These are phyloP conservation scores for Heliconius congener DNA, from an alignment of 1,140 invertebrate genomes.

Conservation along the genomic window DNA sequence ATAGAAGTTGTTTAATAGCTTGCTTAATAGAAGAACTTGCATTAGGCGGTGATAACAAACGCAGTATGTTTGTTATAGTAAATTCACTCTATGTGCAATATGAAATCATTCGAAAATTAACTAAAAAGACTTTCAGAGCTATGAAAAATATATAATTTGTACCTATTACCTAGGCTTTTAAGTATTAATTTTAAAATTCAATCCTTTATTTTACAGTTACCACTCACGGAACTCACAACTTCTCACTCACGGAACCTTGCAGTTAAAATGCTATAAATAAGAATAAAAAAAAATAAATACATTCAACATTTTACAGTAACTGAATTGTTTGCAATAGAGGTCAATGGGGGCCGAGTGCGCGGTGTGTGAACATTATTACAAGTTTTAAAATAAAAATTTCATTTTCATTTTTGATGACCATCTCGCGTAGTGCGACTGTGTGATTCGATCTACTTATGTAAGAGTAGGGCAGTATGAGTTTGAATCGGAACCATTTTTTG, in stretches of 20 bases:
- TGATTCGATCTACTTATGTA: too few relatives aligned
- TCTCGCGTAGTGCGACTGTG: background rate
- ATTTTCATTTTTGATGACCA: constrained; percentile 8
- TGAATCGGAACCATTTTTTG: too few relatives aligned
- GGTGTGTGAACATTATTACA: constrained; percentile 30
- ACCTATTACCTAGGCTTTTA: background rate
- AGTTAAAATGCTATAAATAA: constrained; percentile 19
- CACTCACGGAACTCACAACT: too few relatives aligned
- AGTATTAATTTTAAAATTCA: background rate
- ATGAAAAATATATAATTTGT: background rate
- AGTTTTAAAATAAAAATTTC: constrained; percentile 17
- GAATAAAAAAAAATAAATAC: constrained; percentile 16
- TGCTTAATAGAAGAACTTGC: too few relatives aligned
- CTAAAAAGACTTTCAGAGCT: too few relatives aligned
- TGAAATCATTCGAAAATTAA: too few relatives aligned
- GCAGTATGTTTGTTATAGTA: too few relatives aligned
- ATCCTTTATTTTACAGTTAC: background rate
- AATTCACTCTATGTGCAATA: too few relatives aligned
- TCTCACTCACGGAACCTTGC: constrained; percentile 5
- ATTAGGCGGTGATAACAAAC: too few relatives aligned
- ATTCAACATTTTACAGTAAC: constrained; percentile 26
- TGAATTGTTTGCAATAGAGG: constrained; percentile 26
- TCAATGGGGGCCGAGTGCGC: constrained; percentile 27
- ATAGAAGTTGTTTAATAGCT: too few relatives aligned
- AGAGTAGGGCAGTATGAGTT: too few relatives aligned